Evolutionary conservation across 2,797 vertebrate genomes (phyloP), one percentile per base, ranked within the genome.

Genomic region (Rhyacichthys aspro): DNA sequence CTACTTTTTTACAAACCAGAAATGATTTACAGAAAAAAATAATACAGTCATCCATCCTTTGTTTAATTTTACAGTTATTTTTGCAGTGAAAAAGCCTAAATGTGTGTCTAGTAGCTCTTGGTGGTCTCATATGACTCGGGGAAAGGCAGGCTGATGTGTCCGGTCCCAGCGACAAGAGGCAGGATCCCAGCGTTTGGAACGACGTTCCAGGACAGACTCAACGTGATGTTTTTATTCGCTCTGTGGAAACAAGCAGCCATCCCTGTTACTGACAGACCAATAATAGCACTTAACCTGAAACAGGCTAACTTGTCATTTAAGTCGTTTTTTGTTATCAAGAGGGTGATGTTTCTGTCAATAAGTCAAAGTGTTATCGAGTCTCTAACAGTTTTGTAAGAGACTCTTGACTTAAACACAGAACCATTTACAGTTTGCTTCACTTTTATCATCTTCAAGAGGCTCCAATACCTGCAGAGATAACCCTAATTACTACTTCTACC

Each of bases 171-270:
- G 64, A 99, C 95, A 55, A 99, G 93, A 75, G 97, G 96, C 79
- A 99, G 92, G 81, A 98, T 96, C 75, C 97, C 96, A 45, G 97
- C 97, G 39, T 99, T 98, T 65, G 97, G 97, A 74, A 99, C 94
- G 5, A 99, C 96, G 6, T 99, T 99, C 97, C 97, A 99, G 6
- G 97, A 98, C 23, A 99, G 91, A 1, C 94, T 94, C 76, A 99
- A 87, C 9, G 96, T 98, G 86, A 99, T 93, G 63, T 99, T 99
- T 83, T 94, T 96, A 86, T 99, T 99, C 74, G 95, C 91, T 90
- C 97, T 99, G 90, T 39, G 36, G 18, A 8, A 19, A 38, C 11
- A 1, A 38, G 10, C 38, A 39, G 38, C 11, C 38, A 39, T 36
- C n/a, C n/a, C n/a, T n/a, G n/a, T n/a, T n/a, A n/a, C n/a, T n/a